phyloP scores from a whole-genome alignment of 2,888 invertebrate species.

The Molanna angustata region DNA sequence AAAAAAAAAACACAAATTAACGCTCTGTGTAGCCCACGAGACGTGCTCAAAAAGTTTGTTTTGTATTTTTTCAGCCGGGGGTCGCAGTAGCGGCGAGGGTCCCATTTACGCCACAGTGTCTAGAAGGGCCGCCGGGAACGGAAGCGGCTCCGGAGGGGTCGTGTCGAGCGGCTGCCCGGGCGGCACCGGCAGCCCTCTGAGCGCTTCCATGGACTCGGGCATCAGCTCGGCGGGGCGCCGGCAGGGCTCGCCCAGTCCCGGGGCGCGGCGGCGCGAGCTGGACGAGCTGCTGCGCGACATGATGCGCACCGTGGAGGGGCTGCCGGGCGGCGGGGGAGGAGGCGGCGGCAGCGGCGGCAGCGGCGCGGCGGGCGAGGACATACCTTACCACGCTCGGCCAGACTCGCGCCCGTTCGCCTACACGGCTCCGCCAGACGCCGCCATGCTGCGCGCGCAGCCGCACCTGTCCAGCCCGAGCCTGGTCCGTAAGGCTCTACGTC shows the following conservation, averaged over 20 bases:
- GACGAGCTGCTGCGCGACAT: constrained; percentile 83
- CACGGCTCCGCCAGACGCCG: constrained; percentile 61
- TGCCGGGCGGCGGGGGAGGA: constrained; percentile 48
- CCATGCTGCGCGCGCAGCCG: constrained; percentile 68
- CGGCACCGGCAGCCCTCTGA: constrained; percentile 64
- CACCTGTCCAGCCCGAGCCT: constrained; percentile 81
- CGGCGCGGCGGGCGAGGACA: constrained; percentile 51
- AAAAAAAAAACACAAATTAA: too few species aligned
- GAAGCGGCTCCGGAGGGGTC: constrained; percentile 20
- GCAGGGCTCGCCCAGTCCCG: constrained; percentile 51
- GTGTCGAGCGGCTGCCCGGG: constrained; percentile 38
- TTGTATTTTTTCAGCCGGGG: constrained; percentile 9
- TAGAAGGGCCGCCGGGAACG: constrained; percentile 39
- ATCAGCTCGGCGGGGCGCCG: constrained; percentile 74
- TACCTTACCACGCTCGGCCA: constrained; percentile 89
- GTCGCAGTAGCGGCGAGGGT: constrained; percentile 49
- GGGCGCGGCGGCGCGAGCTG: constrained; percentile 65
- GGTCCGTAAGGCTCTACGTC: constrained; percentile 67
- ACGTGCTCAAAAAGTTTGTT: too few species aligned
- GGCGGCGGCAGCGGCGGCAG: constrained; percentile 10
- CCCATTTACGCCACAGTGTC: constrained; percentile 80
- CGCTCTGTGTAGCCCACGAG: too few species aligned
- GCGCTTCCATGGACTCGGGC: constrained; percentile 89
- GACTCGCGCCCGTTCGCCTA: constrained; percentile 88
- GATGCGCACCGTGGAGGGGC: constrained; percentile 84